Evolutionary conservation across 2,113 vertebrate species (phyloP).

Genomic region (Myotis davidii): DNA sequence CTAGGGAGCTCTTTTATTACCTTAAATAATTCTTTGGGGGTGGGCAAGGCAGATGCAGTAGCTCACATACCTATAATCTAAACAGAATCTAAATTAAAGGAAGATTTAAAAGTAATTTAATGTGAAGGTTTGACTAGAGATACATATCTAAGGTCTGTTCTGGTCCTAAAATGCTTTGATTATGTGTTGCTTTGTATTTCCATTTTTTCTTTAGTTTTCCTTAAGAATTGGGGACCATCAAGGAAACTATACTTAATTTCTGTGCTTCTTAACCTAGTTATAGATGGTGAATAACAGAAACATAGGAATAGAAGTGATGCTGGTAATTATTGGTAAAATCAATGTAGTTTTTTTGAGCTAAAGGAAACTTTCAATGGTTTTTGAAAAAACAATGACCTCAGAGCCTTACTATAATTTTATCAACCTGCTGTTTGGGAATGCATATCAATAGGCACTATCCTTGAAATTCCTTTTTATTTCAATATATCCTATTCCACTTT

Average conservation of each 20-base stretch:
- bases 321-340: background rate
- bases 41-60: background rate
- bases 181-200: constrained; percentile 39
- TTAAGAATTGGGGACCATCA: background rate
- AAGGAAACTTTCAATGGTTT: background rate
- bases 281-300: background rate
- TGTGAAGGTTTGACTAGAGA: background rate
- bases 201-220: constrained; percentile 51
- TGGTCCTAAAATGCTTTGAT: background rate
- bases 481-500: background rate
- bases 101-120: constrained; percentile 35
- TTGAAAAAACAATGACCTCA: background rate
- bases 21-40: background rate
- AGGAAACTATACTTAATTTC: background rate
- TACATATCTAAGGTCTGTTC: background rate
- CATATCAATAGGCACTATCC: background rate
- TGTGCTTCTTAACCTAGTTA: constrained; percentile 4
- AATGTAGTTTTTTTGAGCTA: background rate
- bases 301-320: background rate
- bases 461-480: constrained; percentile 25
- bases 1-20: background rate
- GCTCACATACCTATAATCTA: background rate
- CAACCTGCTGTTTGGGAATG: background rate
- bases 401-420: background rate
- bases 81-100: constrained; percentile 45